These are phyloP conservation scores for Tokudaia tokunoshimensis DNA, from an alignment of 2,797 vertebrate genomes.

Conservation along the genomic window DNA sequence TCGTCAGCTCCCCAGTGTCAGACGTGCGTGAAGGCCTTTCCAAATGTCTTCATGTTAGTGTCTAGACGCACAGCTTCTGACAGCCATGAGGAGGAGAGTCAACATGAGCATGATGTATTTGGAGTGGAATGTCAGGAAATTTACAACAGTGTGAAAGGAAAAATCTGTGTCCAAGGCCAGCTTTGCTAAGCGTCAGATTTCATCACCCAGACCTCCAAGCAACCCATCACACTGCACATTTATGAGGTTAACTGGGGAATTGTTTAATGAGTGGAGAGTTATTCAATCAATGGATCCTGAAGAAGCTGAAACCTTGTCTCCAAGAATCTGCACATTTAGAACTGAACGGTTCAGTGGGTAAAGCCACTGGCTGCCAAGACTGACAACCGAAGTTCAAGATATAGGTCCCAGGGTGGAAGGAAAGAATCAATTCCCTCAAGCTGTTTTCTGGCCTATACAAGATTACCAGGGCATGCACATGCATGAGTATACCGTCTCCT, in stretches of 20 bases:
- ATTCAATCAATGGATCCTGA: neutral
- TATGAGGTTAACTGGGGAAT: neutral
- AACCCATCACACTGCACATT: neutral
- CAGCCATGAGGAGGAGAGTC: constrained; percentile 33
- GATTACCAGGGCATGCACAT: neutral
- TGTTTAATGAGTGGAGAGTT: constrained; percentile 24
- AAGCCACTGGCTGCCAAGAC: neutral
- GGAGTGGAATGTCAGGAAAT: constrained; percentile 28
- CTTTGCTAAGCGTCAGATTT: neutral
- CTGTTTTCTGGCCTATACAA: neutral
- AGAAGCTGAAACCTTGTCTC: constrained; percentile 26
- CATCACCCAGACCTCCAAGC: neutral
- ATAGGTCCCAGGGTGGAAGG: neutral
- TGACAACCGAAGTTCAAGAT: neutral
- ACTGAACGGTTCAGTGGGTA: neutral
- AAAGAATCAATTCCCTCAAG: neutral
- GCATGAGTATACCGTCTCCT: too few relatives aligned
- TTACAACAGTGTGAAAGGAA: constrained; percentile 11
- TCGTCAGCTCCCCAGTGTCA: constrained; percentile 67
- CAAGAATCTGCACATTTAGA: neutral
- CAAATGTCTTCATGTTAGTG: constrained; percentile 40
- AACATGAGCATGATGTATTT: neutral
- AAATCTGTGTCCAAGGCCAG: neutral
- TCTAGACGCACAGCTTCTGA: neutral
- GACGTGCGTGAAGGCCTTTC: constrained; percentile 58